Base-by-base conservation (phyloP, 2,797 vertebrate species). In the Champsocephalus gunnari region DNA sequence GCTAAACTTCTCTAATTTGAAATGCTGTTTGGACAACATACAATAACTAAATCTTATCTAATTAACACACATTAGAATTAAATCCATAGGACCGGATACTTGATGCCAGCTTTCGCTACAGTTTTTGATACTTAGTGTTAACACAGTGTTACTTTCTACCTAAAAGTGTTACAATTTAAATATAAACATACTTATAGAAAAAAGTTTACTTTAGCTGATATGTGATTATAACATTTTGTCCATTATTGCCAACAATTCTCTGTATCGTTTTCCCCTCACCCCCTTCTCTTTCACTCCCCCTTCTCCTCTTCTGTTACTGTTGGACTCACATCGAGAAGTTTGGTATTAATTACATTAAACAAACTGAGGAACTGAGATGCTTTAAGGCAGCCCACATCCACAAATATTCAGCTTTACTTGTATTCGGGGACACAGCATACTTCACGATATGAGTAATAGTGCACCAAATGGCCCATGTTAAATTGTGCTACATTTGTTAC, bases 261-360 rank as follows among this genome's bases (percentile, higher is more conserved):
- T 64, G 17, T 8, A 28, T 12, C 3, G 2, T 41, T 54, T 61
- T 58, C 34, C 59, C 7, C 17, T 48, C 63, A 28, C 28, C 47
- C 10, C 10, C 59, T 5, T n/a, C 53, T 56, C 14, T 21, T 2
- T 17, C 44, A 5, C 9, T 24, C 55, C 21, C 34, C 8, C 11
- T 28, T 64, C 9, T 59, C 41, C 4, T 80, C 43, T 56, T 75
- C 47, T 77, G 38, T 76, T 79, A 43, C 74, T n/a, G 47, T 19
- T 86, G 80, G 70, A 76, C 71, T 71, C 49, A 54, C 61, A 65
- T 57, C 44, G 55, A 55, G 66, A 10, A 65, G 19, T 34, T 70
- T 2, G 2, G 17, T 61, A 75, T 77, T 86, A 83, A 83, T 80
- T 76, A 61, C 55, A 48, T 87, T 75, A 83, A 88, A 87, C 75